Conservation (phyloP, 2,888 invertebrate genomes). For the Andrena trimmerana region DNA sequence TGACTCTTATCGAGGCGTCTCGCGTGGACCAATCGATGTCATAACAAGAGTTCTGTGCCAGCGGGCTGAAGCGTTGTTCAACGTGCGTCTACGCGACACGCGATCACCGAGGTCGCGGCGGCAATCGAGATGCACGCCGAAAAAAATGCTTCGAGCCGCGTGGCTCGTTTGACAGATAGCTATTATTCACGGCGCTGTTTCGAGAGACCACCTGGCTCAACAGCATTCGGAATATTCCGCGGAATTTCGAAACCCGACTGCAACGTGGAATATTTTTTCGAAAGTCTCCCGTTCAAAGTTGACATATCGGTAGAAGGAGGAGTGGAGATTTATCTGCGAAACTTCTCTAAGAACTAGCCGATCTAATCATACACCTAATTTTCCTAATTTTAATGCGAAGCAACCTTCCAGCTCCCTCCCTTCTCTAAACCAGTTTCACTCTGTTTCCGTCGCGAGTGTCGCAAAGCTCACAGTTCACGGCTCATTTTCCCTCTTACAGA, state of each 20-base stretch:
- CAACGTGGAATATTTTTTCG: neutral
- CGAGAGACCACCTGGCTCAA: neutral
- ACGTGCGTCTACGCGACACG: slow-evolving; percentile 14
- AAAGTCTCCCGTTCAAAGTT: neutral
- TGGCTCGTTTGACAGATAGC: neutral
- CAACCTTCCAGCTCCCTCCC: too few relatives aligned
- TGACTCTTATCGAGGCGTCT: neutral
- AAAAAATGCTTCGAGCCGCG: neutral
- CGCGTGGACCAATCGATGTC: slow-evolving; percentile 28
- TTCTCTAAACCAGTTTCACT: too few relatives aligned
- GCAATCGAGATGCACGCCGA: slow-evolving; percentile 40
- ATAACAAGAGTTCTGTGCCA: slow-evolving; percentile 40
- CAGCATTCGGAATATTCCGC: neutral
- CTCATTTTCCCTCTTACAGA: too few relatives aligned
- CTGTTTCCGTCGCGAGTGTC: too few relatives aligned
- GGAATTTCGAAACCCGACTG: neutral
- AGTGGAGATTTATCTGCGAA: too few relatives aligned
- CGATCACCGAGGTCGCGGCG: slow-evolving; percentile 46
- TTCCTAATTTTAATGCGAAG: too few relatives aligned
- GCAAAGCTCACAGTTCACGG: too few relatives aligned
- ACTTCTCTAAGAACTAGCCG: too few relatives aligned
- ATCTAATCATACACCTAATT: too few relatives aligned
- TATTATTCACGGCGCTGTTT: neutral
- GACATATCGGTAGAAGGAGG: too few relatives aligned
- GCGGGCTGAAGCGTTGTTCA: neutral